phyloP scores from a whole-genome alignment of 2,797 vertebrate species.

The Sebastolobus alascanus region DNA sequence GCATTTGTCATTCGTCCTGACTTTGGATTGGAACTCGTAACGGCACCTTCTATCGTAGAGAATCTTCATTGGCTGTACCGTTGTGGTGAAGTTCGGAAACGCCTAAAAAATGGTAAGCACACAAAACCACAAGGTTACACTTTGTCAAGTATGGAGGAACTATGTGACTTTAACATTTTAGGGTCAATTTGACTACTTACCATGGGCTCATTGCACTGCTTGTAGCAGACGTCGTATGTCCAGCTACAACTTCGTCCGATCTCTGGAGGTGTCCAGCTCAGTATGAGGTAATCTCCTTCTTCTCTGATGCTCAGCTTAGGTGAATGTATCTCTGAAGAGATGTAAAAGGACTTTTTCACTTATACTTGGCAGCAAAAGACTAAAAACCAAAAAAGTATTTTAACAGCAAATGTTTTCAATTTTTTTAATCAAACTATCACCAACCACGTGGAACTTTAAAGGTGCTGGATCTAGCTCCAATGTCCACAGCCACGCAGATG shows the following conservation, averaged over 20 bases:
- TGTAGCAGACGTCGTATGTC: conserved; percentile 14
- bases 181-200: conserved; percentile 36
- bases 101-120: background rate
- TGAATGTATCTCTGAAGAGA: conserved; percentile 27
- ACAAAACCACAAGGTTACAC: background rate
- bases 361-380: background rate
- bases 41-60: conserved; percentile 40
- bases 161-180: background rate
- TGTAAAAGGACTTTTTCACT: background rate
- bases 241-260: fast-evolving
- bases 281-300: fast-evolving
- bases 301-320: conserved; percentile 8
- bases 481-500: conserved; percentile 18
- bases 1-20: fast-evolving
- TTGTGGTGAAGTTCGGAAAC: fast-evolving
- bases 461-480: background rate
- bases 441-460: conserved; percentile 27
- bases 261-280: background rate
- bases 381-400: background rate
- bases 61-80: fast-evolving
- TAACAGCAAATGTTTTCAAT: background rate
- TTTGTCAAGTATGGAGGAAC: background rate
- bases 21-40: conserved; percentile 44
- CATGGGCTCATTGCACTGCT: background rate
- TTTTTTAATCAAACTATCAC: conserved; percentile 5